phyloP scores from a whole-genome alignment of 2,797 vertebrate genomes.

The Enteromius paludinosus region DNA sequence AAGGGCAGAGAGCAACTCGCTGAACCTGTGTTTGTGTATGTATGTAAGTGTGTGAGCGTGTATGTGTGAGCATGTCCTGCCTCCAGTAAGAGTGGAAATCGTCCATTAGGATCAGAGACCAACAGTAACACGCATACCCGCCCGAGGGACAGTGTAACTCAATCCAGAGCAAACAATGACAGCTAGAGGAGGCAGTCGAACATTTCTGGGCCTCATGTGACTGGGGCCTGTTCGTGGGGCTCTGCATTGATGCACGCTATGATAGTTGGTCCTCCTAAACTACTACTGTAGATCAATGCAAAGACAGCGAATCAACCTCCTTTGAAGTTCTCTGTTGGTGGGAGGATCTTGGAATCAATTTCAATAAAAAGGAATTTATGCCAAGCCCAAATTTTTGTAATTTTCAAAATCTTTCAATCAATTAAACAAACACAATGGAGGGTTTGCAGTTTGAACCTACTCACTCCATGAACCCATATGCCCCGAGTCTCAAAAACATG shows the following conservation, averaged over 20 bases:
- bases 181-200: slow-evolving; percentile 23
- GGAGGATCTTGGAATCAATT: neutral
- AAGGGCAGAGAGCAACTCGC: slow-evolving; percentile 62
- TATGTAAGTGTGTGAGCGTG: neutral
- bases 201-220: slow-evolving; percentile 40
- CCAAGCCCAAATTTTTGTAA: neutral
- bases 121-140: slow-evolving; percentile 68
- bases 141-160: slow-evolving; percentile 58
- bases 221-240: slow-evolving; percentile 30
- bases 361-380: neutral
- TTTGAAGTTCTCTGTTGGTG: neutral
- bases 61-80: slow-evolving; percentile 59
- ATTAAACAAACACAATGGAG: slow-evolving; percentile 5
- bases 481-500: neutral
- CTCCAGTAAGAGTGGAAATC: slow-evolving; percentile 64
- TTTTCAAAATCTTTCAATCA: slow-evolving; percentile 2
- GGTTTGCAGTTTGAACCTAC: neutral
- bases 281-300: slow-evolving; percentile 1
- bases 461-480: neutral
- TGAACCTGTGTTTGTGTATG: slow-evolving; percentile 49
- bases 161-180: slow-evolving; percentile 46
- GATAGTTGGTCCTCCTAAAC: slow-evolving; percentile 19
- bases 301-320: slow-evolving; percentile 2
- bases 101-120: slow-evolving; percentile 67
- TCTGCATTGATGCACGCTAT: slow-evolving; percentile 16